Conservation (phyloP, 2,888 invertebrate species). For the Plagiodera versicolora region DNA sequence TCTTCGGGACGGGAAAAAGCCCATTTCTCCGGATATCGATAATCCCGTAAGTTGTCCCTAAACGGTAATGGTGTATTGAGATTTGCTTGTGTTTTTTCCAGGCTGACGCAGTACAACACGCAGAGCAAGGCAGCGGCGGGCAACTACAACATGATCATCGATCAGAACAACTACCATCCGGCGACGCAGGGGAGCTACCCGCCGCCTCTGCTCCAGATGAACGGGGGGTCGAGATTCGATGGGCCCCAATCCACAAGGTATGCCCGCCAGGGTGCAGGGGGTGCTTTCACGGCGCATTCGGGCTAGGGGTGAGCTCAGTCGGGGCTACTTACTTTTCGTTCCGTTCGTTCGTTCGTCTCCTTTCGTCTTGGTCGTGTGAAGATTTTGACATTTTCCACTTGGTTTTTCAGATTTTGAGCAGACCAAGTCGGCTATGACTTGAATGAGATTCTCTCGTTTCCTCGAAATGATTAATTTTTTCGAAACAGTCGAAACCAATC, state of each 20-base stretch:
- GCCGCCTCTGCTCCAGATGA: slow-evolving; percentile 59
- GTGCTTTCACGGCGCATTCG: no score
- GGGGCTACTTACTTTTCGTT: no score
- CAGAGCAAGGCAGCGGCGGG: slow-evolving; percentile 36
- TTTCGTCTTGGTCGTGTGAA: no score
- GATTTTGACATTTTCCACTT: no score
- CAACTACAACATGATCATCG: slow-evolving; percentile 55
- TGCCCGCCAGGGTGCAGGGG: neutral
- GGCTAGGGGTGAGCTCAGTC: no score
- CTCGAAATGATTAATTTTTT: no score
- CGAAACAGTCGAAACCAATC: no score
- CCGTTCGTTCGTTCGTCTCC: no score
- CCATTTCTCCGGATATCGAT: neutral
- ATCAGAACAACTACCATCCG: slow-evolving; percentile 52
- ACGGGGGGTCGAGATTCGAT: slow-evolving; percentile 48
- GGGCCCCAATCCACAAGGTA: slow-evolving; percentile 30
- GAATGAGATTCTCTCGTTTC: no score
- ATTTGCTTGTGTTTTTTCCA: slow-evolving; percentile 21
- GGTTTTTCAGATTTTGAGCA: no score
- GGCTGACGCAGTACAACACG: slow-evolving; percentile 36
- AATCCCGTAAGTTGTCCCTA: neutral
- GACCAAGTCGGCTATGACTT: no score
- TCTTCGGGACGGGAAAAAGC: no score
- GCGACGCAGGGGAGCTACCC: slow-evolving; percentile 57
- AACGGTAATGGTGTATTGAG: slow-evolving; percentile 1